These are phyloP conservation scores for Thalassarche chlororhynchos DNA, from an alignment of 2,113 vertebrate genomes.

Conservation along the genomic window DNA sequence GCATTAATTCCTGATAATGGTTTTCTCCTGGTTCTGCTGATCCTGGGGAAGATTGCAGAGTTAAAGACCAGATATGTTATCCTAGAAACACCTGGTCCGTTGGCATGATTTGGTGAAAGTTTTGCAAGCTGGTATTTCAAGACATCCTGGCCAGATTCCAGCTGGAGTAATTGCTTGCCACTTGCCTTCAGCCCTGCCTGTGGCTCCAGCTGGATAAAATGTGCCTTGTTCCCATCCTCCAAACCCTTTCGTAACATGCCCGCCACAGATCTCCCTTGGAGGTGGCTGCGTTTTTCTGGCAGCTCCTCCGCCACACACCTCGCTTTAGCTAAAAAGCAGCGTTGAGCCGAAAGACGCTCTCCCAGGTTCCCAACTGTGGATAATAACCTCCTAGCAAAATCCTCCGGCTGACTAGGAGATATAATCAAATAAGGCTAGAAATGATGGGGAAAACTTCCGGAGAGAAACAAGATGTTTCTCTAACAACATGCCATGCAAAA, in stretches of 20 bases:
- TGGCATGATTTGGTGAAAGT: slow-evolving; percentile 58
- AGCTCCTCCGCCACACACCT: fast-evolving
- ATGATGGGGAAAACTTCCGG: neutral
- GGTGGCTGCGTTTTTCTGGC: neutral
- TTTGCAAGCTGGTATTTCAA: slow-evolving; percentile 57
- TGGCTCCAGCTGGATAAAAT: neutral
- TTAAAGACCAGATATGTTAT: slow-evolving; percentile 14
- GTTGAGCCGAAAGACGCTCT: fast-evolving
- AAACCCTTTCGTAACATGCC: fast-evolving
- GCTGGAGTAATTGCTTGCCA: neutral
- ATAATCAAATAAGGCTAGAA: neutral
- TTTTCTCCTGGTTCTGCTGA: neutral
- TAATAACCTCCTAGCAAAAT: neutral
- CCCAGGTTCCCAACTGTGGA: neutral
- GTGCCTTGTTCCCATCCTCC: neutral
- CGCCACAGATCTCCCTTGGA: fast-evolving
- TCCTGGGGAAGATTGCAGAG: neutral
- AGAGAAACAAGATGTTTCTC: neutral
- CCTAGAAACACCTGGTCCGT: slow-evolving; percentile 42
- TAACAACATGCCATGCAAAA: fast-evolving
- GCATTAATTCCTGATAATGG: neutral
- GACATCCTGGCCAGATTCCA: slow-evolving; percentile 30
- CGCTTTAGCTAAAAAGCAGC: neutral
- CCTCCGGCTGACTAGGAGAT: fast-evolving
- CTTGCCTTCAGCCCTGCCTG: slow-evolving; percentile 3